Evolutionary conservation across 2,113 vertebrate genomes (phyloP).

Genomic region (Vulpes vulpes): DNA sequence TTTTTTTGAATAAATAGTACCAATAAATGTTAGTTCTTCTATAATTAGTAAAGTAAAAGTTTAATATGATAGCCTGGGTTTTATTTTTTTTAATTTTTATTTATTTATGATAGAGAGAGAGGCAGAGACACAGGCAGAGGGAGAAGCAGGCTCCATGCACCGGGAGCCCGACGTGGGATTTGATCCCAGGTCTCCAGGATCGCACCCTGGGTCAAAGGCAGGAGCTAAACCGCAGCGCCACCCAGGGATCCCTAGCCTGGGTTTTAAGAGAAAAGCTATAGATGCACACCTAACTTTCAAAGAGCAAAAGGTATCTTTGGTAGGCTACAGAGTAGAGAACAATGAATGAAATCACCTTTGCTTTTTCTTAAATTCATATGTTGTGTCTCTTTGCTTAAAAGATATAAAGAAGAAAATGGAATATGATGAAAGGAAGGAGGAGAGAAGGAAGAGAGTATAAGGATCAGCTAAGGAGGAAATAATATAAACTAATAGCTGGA

Average conservation of each 20-base stretch:
- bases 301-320: neutral
- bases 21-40: neutral
- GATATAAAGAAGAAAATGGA: neutral
- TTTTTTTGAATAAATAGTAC: neutral
- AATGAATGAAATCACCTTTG: neutral
- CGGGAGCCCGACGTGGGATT: too few relatives aligned
- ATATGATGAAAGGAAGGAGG: neutral
- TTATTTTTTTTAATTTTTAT: neutral
- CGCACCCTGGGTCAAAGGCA: too few relatives aligned
- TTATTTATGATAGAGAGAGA: too few relatives aligned
- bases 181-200: too few relatives aligned
- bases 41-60: neutral
- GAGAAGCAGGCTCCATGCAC: too few relatives aligned
- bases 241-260: neutral
- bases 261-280: neutral
- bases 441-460: neutral
- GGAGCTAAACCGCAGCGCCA: too few relatives aligned
- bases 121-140: too few relatives aligned
- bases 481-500: neutral
- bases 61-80: neutral
- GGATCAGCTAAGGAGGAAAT: neutral
- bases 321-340: neutral
- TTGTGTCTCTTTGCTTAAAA: neutral
- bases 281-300: neutral
- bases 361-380: slow-evolving; percentile 2